Conservation (phyloP, 2,888 invertebrate species). For the Argyra leucocephala region DNA sequence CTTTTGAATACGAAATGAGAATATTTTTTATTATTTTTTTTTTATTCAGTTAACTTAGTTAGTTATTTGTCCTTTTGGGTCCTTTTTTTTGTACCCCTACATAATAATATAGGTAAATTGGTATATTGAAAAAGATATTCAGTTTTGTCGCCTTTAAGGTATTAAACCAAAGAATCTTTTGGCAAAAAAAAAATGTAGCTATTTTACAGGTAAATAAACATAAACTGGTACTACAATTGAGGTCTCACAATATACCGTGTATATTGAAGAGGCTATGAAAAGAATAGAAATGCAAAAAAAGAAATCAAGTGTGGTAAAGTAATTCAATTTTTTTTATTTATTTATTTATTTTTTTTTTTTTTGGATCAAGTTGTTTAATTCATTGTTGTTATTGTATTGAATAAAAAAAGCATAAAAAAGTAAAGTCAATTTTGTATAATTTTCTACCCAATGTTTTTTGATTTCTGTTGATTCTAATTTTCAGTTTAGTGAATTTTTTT, state of each 20-base stretch:
- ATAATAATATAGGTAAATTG: background rate
- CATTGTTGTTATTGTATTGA: too few species aligned
- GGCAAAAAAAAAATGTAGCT: background rate
- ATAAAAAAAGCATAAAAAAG: background rate
- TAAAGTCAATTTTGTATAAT: too few species aligned
- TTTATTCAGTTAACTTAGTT: background rate
- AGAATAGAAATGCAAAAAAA: background rate
- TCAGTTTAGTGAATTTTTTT: too few species aligned
- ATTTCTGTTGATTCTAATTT: too few species aligned
- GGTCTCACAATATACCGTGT: background rate
- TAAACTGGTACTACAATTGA: background rate
- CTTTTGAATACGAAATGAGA: slow-evolving; percentile 2
- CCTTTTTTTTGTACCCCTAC: background rate
- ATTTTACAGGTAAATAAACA: slow-evolving; percentile 6
- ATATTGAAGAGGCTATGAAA: background rate
- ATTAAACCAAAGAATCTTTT: background rate
- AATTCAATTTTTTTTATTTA: background rate
- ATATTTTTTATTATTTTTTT: background rate
- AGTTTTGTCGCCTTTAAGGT: background rate
- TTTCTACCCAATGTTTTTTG: too few species aligned
- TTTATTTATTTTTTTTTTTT: too few species aligned
- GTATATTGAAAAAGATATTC: background rate
- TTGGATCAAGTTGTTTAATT: background rate
- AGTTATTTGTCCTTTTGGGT: background rate
- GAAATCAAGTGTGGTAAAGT: slow-evolving; percentile 1